phyloP scores from a whole-genome alignment of 2,888 invertebrate genomes.

The Antheraea yamamai region DNA sequence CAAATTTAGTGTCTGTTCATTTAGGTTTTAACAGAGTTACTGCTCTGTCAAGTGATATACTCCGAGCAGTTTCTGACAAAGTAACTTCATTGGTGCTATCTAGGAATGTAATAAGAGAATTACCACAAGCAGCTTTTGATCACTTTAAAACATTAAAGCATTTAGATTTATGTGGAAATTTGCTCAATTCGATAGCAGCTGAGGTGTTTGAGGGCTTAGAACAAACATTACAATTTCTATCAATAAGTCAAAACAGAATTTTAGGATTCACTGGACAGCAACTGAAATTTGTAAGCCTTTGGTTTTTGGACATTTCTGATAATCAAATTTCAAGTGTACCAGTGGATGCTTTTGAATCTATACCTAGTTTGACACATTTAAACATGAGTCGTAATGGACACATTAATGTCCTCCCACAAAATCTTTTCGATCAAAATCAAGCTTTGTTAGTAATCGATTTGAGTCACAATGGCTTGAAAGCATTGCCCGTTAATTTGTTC shows the following conservation, averaged over 20 bases:
- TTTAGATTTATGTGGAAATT: constrained; percentile 91
- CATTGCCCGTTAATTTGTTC: constrained; percentile 87
- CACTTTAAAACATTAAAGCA: constrained; percentile 87
- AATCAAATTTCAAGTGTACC: constrained; percentile 89
- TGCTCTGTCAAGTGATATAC: constrained; percentile 89
- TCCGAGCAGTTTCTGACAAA: constrained; percentile 87
- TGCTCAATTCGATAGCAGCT: constrained; percentile 86
- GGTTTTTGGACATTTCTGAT: constrained; percentile 88
- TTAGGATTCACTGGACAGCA: constrained; percentile 85
- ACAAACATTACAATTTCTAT: constrained; percentile 86
- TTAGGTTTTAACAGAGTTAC: constrained; percentile 94
- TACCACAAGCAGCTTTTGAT: constrained; percentile 90
- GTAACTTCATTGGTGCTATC: constrained; percentile 89
- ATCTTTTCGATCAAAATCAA: constrained; percentile 86
- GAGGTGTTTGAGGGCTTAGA: constrained; percentile 90
- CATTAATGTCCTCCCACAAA: constrained; percentile 84
- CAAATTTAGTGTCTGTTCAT: constrained; percentile 87
- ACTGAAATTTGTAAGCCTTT: constrained; percentile 83
- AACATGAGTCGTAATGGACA: constrained; percentile 90
- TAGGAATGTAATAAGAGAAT: constrained; percentile 92
- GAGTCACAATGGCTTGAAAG: constrained; percentile 87
- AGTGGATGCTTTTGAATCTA: constrained; percentile 84
- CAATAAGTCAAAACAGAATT: constrained; percentile 88
- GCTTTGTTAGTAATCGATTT: constrained; percentile 87
- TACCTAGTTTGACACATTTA: constrained; percentile 86